These are phyloP conservation scores for Reinhardtius hippoglossoides DNA, from an alignment of 2,113 vertebrate species.

Conservation along the genomic window DNA sequence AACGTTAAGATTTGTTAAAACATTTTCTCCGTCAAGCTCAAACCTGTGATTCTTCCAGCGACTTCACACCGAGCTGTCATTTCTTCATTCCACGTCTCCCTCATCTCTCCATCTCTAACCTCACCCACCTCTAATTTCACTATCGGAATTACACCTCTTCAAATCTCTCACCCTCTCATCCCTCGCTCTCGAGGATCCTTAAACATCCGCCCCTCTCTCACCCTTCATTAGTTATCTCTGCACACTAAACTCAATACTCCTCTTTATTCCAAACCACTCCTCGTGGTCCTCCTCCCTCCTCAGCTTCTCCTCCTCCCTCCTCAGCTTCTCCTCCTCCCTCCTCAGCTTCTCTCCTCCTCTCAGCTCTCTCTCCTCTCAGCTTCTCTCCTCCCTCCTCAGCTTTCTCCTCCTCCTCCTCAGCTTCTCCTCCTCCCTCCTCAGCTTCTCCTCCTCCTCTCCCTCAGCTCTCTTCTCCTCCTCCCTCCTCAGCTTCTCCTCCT, in stretches of 20 bases:
- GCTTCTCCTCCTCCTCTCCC: too few species aligned
- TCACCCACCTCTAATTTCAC: slow-evolving; percentile 66
- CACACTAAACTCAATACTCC: slow-evolving; percentile 55
- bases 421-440: too few species aligned
- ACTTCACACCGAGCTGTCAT: not conserved
- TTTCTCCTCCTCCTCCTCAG: too few species aligned
- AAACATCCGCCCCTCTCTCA: slow-evolving; percentile 54
- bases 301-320: not conserved
- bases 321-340: too few species aligned
- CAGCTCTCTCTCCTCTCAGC: too few species aligned
- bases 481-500: too few species aligned
- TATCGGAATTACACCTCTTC: slow-evolving; percentile 60
- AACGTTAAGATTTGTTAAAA: too few species aligned
- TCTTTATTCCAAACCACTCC: slow-evolving; percentile 38
- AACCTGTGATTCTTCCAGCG: not conserved
- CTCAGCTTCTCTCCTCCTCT: too few species aligned
- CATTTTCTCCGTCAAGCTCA: not conserved
- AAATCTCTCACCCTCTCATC: slow-evolving; percentile 54
- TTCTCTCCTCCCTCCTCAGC: too few species aligned
- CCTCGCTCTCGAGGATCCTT: slow-evolving; percentile 64
- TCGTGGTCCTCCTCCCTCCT: not conserved
- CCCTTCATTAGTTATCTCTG: slow-evolving; percentile 67
- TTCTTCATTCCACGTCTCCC: slow-evolving; percentile 35
- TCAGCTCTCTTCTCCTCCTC: too few species aligned
- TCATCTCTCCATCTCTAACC: slow-evolving; percentile 55